Evolutionary conservation across 2,797 vertebrate species (phyloP), one percentile per base, ranked within the genome.

Genomic region (Parauchenoglanis ngamensis): DNA sequence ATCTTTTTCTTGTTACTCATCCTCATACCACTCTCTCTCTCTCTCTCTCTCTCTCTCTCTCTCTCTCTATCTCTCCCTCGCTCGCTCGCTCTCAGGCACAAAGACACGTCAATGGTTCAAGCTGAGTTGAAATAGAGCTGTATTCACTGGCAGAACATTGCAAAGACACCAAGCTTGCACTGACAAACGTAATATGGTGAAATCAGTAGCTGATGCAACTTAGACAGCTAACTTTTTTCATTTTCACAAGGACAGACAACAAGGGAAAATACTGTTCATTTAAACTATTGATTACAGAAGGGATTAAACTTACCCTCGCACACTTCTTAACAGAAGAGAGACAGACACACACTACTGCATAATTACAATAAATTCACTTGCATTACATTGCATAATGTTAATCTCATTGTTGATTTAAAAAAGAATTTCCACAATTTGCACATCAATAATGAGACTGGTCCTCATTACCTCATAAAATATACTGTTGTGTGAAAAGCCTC

Each of bases 321-420:
- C 6, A 70, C 25, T 57, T 83, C n/a, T 59, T 49, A 40, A 75
- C 10, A 46, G 23, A 40, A 56, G 80, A 72, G 85, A 56, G 54
- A 65, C 79, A 81, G 31, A 89, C 89, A 88, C 40, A 44, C 70
- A 84, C 84, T 87, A 87, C 83, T 52, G 89, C 86, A 44, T 88
- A 85, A 92, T 90, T 88, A 86, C 59, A 81, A 84, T 79, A 81
- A 91, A 10, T 87, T 40, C 63, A 89, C 52, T 85, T 80, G 77
- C 67, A 86, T 61, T 52, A 56, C 88, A 88, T 63, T 84, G 23
- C 63, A 85, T 80, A 72, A 79, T 40, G 63, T 85, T 82, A 59
- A 85, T 65, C 70, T 11, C 31, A 59, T 49, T 77, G 25, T 40
- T 72, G 40, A 44, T 31, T 67, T 83, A 0, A 52, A 67, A 83